These are phyloP conservation scores for Agrypnia vestita DNA, from an alignment of 1,140 invertebrate genomes.

Conservation along the genomic window DNA sequence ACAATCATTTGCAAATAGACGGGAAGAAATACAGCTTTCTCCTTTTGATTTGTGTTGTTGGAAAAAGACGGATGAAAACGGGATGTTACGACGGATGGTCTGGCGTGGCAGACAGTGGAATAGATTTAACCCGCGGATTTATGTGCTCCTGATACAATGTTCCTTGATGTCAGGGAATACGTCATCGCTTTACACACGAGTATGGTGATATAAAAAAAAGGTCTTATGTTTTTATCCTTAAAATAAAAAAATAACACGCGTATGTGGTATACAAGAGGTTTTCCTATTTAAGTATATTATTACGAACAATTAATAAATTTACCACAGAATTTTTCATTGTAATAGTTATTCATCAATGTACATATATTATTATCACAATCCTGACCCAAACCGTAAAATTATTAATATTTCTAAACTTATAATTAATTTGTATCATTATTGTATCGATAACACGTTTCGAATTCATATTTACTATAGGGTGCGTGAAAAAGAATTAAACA, in stretches of 20 bases:
- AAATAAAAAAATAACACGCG: neutral
- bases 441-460: no score
- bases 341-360: no score
- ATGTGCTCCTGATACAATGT: constrained; percentile 7
- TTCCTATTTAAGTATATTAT: no score
- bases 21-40: neutral
- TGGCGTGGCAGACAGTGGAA: neutral
- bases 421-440: no score
- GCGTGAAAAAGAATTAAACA: no score
- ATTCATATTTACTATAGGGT: no score
- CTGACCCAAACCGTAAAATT: no score
- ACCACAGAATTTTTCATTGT: no score
- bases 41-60: neutral
- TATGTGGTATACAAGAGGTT: no score
- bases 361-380: no score
- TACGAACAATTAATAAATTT: no score
- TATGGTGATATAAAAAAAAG: neutral
- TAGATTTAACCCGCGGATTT: neutral
- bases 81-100: constrained; percentile 6
- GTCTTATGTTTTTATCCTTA: neutral
- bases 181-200: neutral
- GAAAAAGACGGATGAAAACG: neutral
- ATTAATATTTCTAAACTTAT: no score
- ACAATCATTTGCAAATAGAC: neutral
- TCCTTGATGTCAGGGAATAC: constrained; percentile 8